Evolutionary conservation across 2,113 vertebrate species (phyloP), one percentile per base, ranked within the genome.

Genomic region (Mastomys natalensis): DNA sequence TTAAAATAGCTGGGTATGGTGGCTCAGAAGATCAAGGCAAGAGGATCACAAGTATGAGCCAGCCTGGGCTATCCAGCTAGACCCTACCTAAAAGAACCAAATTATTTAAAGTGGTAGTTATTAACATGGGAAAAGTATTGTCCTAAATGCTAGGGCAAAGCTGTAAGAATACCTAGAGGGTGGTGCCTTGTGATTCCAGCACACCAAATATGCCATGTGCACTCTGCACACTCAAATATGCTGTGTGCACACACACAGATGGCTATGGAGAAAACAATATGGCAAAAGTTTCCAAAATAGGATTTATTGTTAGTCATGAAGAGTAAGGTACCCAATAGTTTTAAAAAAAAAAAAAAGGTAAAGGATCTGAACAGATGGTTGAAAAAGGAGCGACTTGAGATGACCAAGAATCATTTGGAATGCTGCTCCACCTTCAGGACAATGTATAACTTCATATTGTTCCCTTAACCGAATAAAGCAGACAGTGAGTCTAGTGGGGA

Each of bases 331-430:
- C 37, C 22, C 37, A 95, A n/a, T 26, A 88, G 40, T 85, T 85
- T n/a, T 12, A 12, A 12, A 31, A 87, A 88, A 85, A 12, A 12
- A 31, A 87, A 88, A 85, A 31, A 24, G 53, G 68, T 58, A 82
- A 95, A 95, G n/a, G 21, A 81, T 91, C 58, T 92, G 43, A 93
- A 72, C 6, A 92, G 64, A 45, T n/a, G 90, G n/a, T 66, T 92
- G 43, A 81, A 91, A 94, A 91, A 88, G 88, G 78, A 92, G 11
- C 43, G 93, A n/a, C 72, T 93, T 7, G 31, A 73, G 68, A 26
- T 48, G 81, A 26, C 53, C 53, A 87, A 24, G 53, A 74, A 55
- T 93, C 84, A 55, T 91, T 72, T 95, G 58, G 78, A 91, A 72
- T 82, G 40, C 51, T 51, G n/a, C 29, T 82, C 51, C 19, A 51